phyloP scores from a whole-genome alignment of 2,797 vertebrate genomes.

The Psittacula echo region DNA sequence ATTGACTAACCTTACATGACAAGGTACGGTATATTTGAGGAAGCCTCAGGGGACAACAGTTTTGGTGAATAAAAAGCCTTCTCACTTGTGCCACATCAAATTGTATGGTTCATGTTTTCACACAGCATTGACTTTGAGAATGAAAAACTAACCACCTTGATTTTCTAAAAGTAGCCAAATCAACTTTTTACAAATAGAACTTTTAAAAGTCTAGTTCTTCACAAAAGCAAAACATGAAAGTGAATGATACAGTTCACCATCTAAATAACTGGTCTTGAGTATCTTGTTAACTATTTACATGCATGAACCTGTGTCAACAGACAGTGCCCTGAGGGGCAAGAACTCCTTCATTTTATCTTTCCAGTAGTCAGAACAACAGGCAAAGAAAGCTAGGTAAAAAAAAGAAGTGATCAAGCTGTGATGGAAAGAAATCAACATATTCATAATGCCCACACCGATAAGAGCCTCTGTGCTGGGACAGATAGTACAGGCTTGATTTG shows the following conservation, averaged over 20 bases:
- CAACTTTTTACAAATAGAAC: neutral
- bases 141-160: neutral
- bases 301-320: slow-evolving; percentile 43
- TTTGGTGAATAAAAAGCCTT: neutral
- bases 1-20: neutral
- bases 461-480: neutral
- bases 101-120: neutral
- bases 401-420: slow-evolving; percentile 32
- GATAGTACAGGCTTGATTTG: accelerated
- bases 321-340: slow-evolving; percentile 30
- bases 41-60: neutral
- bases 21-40: neutral
- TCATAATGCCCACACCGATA: neutral
- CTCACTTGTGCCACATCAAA: neutral
- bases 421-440: neutral
- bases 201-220: neutral
- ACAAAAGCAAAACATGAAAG: slow-evolving; percentile 14
- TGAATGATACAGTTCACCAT: neutral
- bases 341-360: slow-evolving; percentile 54
- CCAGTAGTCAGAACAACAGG: slow-evolving; percentile 34
- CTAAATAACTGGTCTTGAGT: slow-evolving; percentile 24
- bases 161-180: neutral
- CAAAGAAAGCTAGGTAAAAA: slow-evolving; percentile 56
- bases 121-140: neutral
- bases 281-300: slow-evolving; percentile 64